Percentiles rank a stretch among this genome's conserved stretches.
Conservation (phyloP, 2,888 invertebrate species). For the Lamellibrachia satsuma region DNA sequence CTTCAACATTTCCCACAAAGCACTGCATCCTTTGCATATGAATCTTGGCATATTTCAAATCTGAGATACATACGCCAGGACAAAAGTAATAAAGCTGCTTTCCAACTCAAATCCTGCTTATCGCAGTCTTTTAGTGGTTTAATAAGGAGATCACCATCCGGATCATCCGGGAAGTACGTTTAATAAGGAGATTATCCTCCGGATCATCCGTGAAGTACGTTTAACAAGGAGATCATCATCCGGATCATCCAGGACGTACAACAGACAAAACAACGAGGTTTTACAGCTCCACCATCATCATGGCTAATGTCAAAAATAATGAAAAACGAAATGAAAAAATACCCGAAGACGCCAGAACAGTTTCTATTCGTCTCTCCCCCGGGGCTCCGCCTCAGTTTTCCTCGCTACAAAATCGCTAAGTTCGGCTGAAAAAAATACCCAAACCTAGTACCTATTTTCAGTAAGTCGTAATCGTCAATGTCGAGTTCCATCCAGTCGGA, state of each 20-base stretch:
- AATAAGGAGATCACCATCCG: too few species aligned
- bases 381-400: neutral
- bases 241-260: too few species aligned
- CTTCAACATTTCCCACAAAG: neutral
- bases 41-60: too few species aligned
- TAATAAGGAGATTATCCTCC: too few species aligned
- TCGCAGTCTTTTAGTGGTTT: too few species aligned
- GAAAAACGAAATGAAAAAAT: neutral
- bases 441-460: neutral
- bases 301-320: neutral
- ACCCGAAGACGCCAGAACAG: neutral
- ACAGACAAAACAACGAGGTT: too few species aligned
- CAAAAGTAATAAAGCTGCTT: too few species aligned
- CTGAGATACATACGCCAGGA: too few species aligned
- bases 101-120: too few species aligned
- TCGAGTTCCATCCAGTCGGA: neutral
- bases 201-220: too few species aligned
- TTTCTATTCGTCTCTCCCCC: neutral
- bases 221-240: too few species aligned
- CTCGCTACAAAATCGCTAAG: neutral
- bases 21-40: neutral
- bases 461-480: neutral
- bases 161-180: too few species aligned
- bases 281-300: neutral
- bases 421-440: neutral